phyloP scores from a whole-genome alignment of 2,113 vertebrate species.

The Hiodon tergisus region DNA sequence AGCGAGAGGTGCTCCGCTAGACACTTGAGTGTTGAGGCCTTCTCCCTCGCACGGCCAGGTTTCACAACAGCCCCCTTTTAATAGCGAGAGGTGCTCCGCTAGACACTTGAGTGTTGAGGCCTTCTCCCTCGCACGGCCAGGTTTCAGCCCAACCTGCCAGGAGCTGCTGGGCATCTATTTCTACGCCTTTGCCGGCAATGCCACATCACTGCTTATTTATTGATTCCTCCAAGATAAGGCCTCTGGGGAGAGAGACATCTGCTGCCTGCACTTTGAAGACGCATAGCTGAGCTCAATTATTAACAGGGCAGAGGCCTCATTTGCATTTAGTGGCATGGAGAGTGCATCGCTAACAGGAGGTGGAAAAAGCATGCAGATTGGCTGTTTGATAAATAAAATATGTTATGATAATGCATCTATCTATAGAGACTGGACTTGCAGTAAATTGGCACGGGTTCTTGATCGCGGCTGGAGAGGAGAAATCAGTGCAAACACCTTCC shows the following conservation, averaged over 20 bases:
- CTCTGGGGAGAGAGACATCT: slow-evolving; percentile 63
- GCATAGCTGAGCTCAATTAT: slow-evolving; percentile 54
- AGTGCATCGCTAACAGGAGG: slow-evolving; percentile 61
- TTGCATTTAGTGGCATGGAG: slow-evolving; percentile 56
- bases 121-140: background rate
- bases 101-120: too few species aligned
- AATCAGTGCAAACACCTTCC: background rate
- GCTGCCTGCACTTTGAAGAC: slow-evolving; percentile 60
- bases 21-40: too few species aligned
- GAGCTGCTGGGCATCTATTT: slow-evolving; percentile 10
- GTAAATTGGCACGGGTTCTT: slow-evolving; percentile 34
- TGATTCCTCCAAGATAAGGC: slow-evolving; percentile 60
- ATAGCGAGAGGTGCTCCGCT: too few species aligned
- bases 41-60: too few species aligned
- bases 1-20: too few species aligned
- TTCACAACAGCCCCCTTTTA: too few species aligned
- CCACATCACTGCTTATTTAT: slow-evolving; percentile 60
- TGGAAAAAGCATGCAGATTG: slow-evolving; percentile 42
- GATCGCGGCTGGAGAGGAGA: slow-evolving; percentile 24
- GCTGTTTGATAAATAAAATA: slow-evolving; percentile 64
- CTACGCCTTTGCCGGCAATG: slow-evolving; percentile 51
- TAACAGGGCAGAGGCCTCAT: slow-evolving; percentile 51
- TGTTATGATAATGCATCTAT: slow-evolving; percentile 54
- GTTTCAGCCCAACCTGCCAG: background rate
- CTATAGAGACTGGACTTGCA: slow-evolving; percentile 35